Conservation (phyloP, 2,113 vertebrate genomes). For the Arvicanthis niloticus region DNA sequence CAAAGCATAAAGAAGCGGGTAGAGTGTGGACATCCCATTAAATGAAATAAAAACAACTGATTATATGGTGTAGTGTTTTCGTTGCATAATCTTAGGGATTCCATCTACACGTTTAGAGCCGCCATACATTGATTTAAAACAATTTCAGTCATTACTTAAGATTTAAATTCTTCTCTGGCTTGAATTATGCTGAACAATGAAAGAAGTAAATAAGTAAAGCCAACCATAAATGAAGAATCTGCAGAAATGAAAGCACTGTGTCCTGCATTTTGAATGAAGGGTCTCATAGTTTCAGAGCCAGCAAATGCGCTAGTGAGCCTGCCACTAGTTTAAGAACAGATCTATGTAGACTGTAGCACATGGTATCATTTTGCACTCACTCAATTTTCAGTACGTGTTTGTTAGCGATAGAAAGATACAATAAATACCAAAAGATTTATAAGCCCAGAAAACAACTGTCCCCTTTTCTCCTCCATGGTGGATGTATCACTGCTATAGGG, state of each 20-base stretch:
- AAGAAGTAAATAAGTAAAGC: background rate
- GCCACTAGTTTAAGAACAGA: background rate
- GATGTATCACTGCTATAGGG: background rate
- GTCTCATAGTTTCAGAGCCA: background rate
- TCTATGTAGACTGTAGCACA: background rate
- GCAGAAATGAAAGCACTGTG: background rate
- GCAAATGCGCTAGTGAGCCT: background rate
- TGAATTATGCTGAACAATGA: slow-evolving; percentile 42
- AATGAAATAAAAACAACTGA: background rate
- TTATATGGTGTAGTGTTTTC: background rate
- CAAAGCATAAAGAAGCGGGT: background rate
- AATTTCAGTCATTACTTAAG: background rate
- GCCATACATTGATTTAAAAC: background rate
- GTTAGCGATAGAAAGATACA: background rate
- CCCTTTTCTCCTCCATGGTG: background rate
- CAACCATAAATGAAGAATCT: background rate
- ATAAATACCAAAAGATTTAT: background rate
- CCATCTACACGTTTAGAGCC: background rate
- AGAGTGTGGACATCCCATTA: background rate
- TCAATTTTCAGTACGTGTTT: background rate
- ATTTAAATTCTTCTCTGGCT: background rate
- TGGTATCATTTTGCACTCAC: background rate
- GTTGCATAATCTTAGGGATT: background rate
- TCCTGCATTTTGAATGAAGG: background rate
- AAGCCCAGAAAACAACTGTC: background rate